These are phyloP conservation scores for Melanogrammus aeglefinus DNA, from an alignment of 2,797 vertebrate species.

Conservation along the genomic window DNA sequence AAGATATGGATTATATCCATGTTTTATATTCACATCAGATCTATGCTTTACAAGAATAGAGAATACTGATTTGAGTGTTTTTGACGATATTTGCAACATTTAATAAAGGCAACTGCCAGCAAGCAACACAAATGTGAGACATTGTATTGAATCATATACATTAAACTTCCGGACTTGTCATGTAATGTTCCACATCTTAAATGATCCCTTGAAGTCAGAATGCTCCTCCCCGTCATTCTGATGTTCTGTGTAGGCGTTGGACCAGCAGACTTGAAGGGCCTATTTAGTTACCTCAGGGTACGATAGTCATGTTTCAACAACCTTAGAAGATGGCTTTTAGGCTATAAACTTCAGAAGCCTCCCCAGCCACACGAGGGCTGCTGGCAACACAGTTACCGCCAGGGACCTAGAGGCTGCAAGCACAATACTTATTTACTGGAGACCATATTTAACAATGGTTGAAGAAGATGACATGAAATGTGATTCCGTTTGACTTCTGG, in stretches of 20 bases:
- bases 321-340: neutral
- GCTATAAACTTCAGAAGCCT: neutral
- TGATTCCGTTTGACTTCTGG: neutral
- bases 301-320: neutral
- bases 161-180: neutral
- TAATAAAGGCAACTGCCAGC: neutral
- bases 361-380: neutral
- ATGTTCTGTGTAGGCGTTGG: neutral
- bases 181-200: neutral
- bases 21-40: neutral
- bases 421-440: neutral
- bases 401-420: neutral
- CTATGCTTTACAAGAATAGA: neutral
- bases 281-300: neutral
- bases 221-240: neutral
- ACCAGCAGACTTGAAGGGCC: neutral
- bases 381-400: neutral
- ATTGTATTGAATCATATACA: neutral
- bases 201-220: neutral
- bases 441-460: neutral
- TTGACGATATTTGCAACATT: slow-evolving; percentile 9
- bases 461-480: neutral
- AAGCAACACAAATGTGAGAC: neutral
- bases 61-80: neutral
- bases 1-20: neutral